Base-by-base conservation (phyloP, 2,888 invertebrate species). In the Drosophila prostipennis region DNA sequence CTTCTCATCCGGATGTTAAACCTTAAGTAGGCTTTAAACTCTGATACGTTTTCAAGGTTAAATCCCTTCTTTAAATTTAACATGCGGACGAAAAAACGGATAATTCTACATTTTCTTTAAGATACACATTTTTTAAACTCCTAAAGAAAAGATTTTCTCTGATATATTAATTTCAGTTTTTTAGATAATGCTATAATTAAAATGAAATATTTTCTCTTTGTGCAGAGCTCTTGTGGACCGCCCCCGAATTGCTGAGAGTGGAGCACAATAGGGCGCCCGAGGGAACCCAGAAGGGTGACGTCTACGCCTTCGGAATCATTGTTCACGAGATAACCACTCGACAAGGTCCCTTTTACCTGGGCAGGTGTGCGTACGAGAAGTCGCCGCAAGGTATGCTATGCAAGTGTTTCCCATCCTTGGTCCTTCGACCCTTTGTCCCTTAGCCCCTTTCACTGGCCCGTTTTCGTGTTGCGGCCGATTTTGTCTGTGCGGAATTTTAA, bases 251-350 rank as follows among this genome's bases (percentile, higher is more conserved):
- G 16, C 93, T 98, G 46, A 93, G 96, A 59, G 93, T 95, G 92
- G 92, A 93, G 29, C 93, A 94, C 49, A 93, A 94, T 56, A 93
- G 93, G 0, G 94, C 94, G 0, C 93, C 94, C 0, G 95, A 95
- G 87, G 97, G 97, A 1, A 96, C 96, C 0, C 97, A 96, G 89
- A 97, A 97, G 91, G 98, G 96, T 23, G 98, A 98, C 89, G 96
- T 98, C n/a, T 98, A 98, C 91, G 97, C 98, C 43, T 98, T 98
- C 90, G 98, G 95, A 13, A 96, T 98, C 85, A 96, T 98, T 86
- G 96, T 98, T 89, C 98, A 98, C 90, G 98, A 98, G 93, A 98
- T 98, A 82, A 95, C 96, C 64, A 95, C 96, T 78, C 93, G 98
- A 55, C 96, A 97, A 91, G 98, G 98, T 29, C 96, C 96, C 0